Evolutionary conservation across 1,140 invertebrate species (phyloP), one percentile per base, ranked within the genome.

Genomic region (Listronotus oregonensis): DNA sequence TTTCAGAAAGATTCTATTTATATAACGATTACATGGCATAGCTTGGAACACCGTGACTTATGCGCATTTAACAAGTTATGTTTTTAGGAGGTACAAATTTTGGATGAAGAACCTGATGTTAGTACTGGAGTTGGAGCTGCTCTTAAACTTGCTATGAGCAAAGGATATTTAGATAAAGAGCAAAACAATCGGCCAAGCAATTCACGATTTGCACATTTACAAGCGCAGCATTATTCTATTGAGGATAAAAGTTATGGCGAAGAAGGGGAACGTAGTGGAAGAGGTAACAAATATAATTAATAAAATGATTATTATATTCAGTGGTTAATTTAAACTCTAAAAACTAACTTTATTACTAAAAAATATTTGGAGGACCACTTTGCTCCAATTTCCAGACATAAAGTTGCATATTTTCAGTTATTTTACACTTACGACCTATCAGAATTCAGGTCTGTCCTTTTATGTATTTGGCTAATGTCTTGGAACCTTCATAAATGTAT

Each of bases 101-200:
- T 99, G 54, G 96, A 96, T 73, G 95, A 95, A 70, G 97, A 99
- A 81, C 95, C 96, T 0, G 90, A 96, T 75, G 87, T 97, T n/a
- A 94, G 91, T 50, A 86, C 88, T 32, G 97, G 97, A 44, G 87
- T 99, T 17, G 95, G 88, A 54, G 94, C 94, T 65, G 97, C 97
- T 6, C 82, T 99, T 43, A 89, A 91, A 73, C 80, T 99, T 40
- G 97, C 97, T 8, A 86, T 93, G 75, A 97, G 94, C 71, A 99
- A 99, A 86, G 97, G 95, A 12, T 98, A 97, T 79, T 81, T 98
- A 9, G 93, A 96, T 76, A 89, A 90, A 73, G 91, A 93, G 72
- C 87, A 90, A 42, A 83, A 82, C 11, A 90, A 91, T 75, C 80
- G 86, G 46, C 88, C 87, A 0, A 88, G 88, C 5, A 89, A 87